phyloP scores from a whole-genome alignment of 1,140 invertebrate species.

The Drosophila kepulauana region DNA sequence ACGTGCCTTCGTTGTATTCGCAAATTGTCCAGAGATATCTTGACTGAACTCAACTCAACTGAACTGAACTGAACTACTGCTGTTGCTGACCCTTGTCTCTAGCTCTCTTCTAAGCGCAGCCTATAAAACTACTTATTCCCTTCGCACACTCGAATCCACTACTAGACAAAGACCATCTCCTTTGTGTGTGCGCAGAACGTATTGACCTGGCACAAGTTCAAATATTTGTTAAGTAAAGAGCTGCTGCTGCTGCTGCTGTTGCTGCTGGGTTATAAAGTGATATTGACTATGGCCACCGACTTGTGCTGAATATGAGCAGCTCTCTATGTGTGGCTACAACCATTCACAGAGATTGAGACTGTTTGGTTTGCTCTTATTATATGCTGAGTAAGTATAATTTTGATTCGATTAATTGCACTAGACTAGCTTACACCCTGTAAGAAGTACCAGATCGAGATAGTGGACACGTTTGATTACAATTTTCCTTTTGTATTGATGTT shows the following conservation, averaged over 20 bases:
- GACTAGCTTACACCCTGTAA: not conserved
- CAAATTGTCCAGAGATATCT: no score
- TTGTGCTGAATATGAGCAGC: slow-evolving; percentile 4
- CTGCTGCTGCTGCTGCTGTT: not conserved
- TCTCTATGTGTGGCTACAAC: not conserved
- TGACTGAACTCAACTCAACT: no score
- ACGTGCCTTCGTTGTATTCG: no score
- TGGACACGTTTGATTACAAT: no score
- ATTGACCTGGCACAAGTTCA: not conserved
- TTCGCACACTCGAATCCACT: no score
- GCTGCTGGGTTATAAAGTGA: not conserved
- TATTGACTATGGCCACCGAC: slow-evolving; percentile 1
- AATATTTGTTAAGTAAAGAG: slow-evolving; percentile 2
- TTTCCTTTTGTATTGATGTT: not conserved
- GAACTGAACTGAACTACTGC: no score
- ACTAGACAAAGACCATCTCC: no score
- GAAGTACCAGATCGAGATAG: not conserved
- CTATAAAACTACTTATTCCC: no score
- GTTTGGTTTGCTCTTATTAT: slow-evolving; percentile 1
- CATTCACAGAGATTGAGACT: not conserved
- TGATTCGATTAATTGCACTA: not conserved
- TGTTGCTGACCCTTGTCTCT: no score
- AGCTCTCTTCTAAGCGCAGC: no score
- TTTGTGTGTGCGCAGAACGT: not conserved
- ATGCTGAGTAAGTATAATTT: not conserved